These are phyloP conservation scores for Aspiorhynchus laticeps DNA, from an alignment of 2,113 vertebrate species.

Conservation along the genomic window DNA sequence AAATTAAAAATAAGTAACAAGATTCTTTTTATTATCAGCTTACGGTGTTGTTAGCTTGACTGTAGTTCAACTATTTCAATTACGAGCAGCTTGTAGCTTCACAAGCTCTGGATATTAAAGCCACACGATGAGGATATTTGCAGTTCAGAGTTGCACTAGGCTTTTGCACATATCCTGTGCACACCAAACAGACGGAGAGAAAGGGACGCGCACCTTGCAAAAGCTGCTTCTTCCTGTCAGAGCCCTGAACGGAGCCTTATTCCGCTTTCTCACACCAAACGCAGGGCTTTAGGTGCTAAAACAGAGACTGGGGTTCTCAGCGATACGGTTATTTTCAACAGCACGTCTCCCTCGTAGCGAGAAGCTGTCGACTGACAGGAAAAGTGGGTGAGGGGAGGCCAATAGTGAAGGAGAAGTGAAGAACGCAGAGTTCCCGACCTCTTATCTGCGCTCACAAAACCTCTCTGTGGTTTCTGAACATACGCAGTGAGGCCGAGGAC, in stretches of 20 bases:
- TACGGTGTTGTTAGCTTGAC: not conserved
- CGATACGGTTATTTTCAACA: slow-evolving; percentile 47
- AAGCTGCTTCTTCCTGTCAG: slow-evolving; percentile 41
- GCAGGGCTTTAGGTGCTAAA: slow-evolving; percentile 25
- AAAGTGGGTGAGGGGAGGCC: slow-evolving; percentile 38
- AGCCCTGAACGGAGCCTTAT: slow-evolving; percentile 26
- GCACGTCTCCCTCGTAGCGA: not conserved
- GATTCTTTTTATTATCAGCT: not conserved
- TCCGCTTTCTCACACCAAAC: slow-evolving; percentile 28
- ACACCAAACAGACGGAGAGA: not conserved
- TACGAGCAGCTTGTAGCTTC: not conserved
- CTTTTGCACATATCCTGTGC: slow-evolving; percentile 49
- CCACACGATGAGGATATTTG: slow-evolving; percentile 2
- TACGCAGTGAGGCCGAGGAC: not conserved
- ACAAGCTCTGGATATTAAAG: not conserved
- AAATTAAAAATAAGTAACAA: not conserved
- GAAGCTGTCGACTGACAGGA: slow-evolving; percentile 54
- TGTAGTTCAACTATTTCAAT: not conserved
- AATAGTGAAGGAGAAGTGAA: slow-evolving; percentile 31
- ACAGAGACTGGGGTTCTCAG: slow-evolving; percentile 33
- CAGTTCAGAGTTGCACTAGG: slow-evolving; percentile 3
- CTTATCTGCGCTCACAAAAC: slow-evolving; percentile 53
- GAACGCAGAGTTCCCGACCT: slow-evolving; percentile 41
- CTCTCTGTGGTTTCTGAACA: slow-evolving; percentile 51
- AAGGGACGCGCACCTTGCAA: slow-evolving; percentile 23